Base-by-base conservation (phyloP, 2,113 vertebrate species). In the Rhizomys pruinosus region DNA sequence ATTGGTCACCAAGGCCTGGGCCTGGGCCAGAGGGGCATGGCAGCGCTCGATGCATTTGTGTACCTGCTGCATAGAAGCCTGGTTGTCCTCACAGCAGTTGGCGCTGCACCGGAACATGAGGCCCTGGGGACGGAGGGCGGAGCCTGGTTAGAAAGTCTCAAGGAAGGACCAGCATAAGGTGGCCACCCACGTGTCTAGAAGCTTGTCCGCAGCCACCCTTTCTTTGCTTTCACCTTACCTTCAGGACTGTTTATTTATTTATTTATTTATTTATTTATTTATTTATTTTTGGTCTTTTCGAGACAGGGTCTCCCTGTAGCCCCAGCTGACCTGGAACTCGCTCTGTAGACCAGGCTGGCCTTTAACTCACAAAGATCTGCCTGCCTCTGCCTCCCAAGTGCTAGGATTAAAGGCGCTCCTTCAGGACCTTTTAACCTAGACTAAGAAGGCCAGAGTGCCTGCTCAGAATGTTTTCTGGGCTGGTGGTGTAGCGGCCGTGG, bases 21-120 rank as follows among this genome's bases (percentile, higher is more conserved):
- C 99, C 78, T 98, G 98, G 10, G 98, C 99, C 89, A 99, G 97
- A 16, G 99, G 99, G 0, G 98, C 97, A 59, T 99, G 99, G 97
- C 99, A 99, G 89, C 98, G 98, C 29, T 99, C 99, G 17, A 99
- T 99, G 95, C 99, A 99, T n/a, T 98, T 98, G 96, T 99, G 99
- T 23, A 99, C 99, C 96, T 99, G 98, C 66, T 98, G 97, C 99
- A 99, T 99, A 82, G 98, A 98, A 64, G 98, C 98, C 0, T 98
- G 52, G 4, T 77, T n/a, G 2, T 98, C 98, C 5, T 99, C 99
- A 22, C 99, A 99, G 93, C 99, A 99, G 27, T 97, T 96, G 0
- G 99, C 99, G 7, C 99, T 99, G 98, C 99, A 99, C 20, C 94
- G 98, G 98, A 99, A 99, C 99, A 99, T 99, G 91, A 98, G 97